Percentiles rank a stretch among this genome's conserved stretches.
Evolutionary conservation across 2,113 vertebrate species (phyloP).

Genomic region (Phalacrocorax pelagicus): DNA sequence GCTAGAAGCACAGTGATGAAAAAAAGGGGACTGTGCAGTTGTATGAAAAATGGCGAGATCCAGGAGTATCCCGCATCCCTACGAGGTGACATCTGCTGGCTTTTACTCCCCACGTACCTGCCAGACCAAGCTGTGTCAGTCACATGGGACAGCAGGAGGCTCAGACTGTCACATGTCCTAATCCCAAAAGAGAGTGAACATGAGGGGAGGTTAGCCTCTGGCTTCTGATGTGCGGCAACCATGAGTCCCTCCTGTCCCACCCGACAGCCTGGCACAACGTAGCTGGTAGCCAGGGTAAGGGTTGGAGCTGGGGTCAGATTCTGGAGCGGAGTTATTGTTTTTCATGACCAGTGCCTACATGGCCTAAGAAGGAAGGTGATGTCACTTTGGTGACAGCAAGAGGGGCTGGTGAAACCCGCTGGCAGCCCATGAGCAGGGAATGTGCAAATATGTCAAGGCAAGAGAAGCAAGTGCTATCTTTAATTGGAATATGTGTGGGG

Average conservation of each 20-base stretch:
- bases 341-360: background rate
- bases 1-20: background rate
- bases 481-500: background rate
- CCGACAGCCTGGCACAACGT: background rate
- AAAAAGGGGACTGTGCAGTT: background rate
- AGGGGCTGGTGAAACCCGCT: background rate
- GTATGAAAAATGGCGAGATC: background rate
- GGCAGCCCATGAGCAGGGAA: background rate
- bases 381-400: background rate
- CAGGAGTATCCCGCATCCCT: background rate
- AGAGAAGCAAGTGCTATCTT: background rate
- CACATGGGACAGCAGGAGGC: background rate
- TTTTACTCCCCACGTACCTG: background rate
- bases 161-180: background rate
- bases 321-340: background rate
- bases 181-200: background rate
- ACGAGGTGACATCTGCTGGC: rapidly evolving
- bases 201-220: background rate
- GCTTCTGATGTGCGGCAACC: background rate
- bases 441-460: background rate
- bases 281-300: background rate
- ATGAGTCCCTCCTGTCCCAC: background rate
- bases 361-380: background rate
- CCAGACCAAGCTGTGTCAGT: background rate
- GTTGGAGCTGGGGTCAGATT: background rate